A percentile compares a stretch with the other conserved stretches of the same genome.
Conservation (phyloP, 2,888 invertebrate species). For the Fragum sueziense region DNA sequence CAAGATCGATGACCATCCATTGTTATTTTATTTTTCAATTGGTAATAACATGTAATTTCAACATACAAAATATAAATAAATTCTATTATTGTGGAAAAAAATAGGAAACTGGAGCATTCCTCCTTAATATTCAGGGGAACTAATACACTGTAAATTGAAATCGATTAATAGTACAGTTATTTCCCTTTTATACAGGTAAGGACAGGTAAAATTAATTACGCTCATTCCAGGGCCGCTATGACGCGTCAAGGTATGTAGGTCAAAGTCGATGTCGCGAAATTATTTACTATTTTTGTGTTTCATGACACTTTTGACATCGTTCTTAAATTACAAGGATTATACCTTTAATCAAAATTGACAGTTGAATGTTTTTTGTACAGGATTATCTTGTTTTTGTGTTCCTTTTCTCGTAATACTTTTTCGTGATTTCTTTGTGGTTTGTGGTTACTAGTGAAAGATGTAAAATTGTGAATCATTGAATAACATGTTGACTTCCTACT, state of each 20-base stretch:
- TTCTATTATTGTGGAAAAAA: too few relatives aligned
- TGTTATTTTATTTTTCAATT: too few relatives aligned
- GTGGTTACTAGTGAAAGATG: not conserved
- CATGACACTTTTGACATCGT: slow-evolving; percentile 7
- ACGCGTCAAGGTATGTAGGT: slow-evolving; percentile 63
- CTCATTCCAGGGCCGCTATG: slow-evolving; percentile 51
- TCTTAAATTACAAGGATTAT: slow-evolving; percentile 2
- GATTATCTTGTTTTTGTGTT: too few relatives aligned
- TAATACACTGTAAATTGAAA: too few relatives aligned
- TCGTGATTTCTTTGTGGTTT: not conserved
- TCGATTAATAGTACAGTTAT: too few relatives aligned
- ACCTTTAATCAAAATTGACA: not conserved
- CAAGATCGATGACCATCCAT: too few relatives aligned
- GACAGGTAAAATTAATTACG: slow-evolving; percentile 37
- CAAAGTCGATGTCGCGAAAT: slow-evolving; percentile 34
- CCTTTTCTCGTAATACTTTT: too few relatives aligned
- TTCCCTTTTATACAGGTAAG: slow-evolving; percentile 39
- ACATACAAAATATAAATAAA: too few relatives aligned
- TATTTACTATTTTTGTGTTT: slow-evolving; percentile 32
- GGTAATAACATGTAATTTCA: too few relatives aligned
- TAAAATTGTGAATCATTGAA: not conserved
- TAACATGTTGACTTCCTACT: not conserved
- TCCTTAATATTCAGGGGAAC: too few relatives aligned
- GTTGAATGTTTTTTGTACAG: too few relatives aligned
- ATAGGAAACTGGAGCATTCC: too few relatives aligned